Base-by-base conservation (phyloP, 2,888 invertebrate species). In the Epicampocera succincta region DNA sequence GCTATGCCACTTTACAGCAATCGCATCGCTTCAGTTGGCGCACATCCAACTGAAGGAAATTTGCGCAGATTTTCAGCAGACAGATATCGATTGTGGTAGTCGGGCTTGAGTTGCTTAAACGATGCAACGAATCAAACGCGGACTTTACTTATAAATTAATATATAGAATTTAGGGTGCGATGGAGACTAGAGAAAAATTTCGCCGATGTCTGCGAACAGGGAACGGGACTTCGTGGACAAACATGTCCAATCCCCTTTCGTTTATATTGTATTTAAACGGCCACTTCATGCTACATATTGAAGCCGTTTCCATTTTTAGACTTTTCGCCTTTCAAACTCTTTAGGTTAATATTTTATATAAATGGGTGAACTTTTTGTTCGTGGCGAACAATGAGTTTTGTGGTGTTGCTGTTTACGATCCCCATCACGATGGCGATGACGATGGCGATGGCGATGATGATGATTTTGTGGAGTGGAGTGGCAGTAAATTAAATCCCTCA, bases 311-410 rank as follows among this genome's bases (percentile, higher is more conserved):
- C 21, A 19, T 52, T 72, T 50, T 48, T 29, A 19, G 9, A 60
- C 48, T 48, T n/a, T 21, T 25, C 21, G 25, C 21, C 29, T 61
- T 25, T 44, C 3, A 13, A 42, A 29, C 2, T 17, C 6, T 19
- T 25, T 38, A 46, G 65, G 9, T 52, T 44, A 13, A 5, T 50
- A 42, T 46, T 46, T 40, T 65, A 21, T 21, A 17, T 19, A 40
- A 74, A 56, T 21, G 65, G 48, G 42, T 68, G 66, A 68, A 58
- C 60, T 68, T 61, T 76, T 61, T 76, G 52, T 54, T 76, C 42
- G 44, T 42, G 58, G 15, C 61, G 29, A 44, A 61, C 68, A 76
- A 68, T 68, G 25, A 33, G 8, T 33, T 33, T 52, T 58, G 33
- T 52, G 29, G 48, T 40, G 29, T n/a, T 66, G 29, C 29, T 68